Evolutionary conservation across 2,113 vertebrate species (phyloP).

Genomic region (Malaclemys terrapin): DNA sequence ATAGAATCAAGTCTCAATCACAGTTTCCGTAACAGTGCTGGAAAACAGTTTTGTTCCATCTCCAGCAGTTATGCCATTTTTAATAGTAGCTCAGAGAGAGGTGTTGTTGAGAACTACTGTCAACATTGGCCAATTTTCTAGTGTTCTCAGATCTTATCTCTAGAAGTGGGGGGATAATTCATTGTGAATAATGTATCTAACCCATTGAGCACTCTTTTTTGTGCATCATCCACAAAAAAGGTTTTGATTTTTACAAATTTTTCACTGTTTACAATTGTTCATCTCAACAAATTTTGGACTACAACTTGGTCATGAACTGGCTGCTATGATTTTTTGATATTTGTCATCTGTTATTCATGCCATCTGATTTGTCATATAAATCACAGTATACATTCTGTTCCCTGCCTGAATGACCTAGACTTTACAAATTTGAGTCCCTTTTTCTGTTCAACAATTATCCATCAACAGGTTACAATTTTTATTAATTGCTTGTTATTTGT

Average conservation of each 20-base stretch:
- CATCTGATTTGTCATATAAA: not conserved
- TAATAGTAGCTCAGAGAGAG: slow-evolving; percentile 15
- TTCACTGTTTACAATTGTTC: not conserved
- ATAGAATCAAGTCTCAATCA: slow-evolving; percentile 24
- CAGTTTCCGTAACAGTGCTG: slow-evolving; percentile 21
- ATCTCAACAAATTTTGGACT: not conserved
- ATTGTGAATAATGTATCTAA: not conserved
- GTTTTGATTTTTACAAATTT: not conserved
- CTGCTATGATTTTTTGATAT: not conserved
- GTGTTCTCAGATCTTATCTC: not conserved
- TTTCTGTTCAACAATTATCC: not conserved
- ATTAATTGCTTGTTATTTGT: not conserved
- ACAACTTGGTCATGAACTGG: not conserved
- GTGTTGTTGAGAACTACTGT: slow-evolving; percentile 14
- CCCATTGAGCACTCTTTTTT: not conserved
- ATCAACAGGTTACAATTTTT: not conserved
- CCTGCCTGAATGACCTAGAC: not conserved
- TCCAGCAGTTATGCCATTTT: slow-evolving; percentile 16
- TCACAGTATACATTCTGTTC: not conserved
- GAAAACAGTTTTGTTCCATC: slow-evolving; percentile 22
- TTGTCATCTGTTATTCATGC: not conserved
- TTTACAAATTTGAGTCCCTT: not conserved
- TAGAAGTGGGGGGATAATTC: not conserved
- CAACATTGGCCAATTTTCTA: slow-evolving; percentile 33
- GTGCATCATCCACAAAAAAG: not conserved